These are phyloP conservation scores for Pegea sp. DNA, from an alignment of 23 tunicate species.

Conservation along the genomic window DNA sequence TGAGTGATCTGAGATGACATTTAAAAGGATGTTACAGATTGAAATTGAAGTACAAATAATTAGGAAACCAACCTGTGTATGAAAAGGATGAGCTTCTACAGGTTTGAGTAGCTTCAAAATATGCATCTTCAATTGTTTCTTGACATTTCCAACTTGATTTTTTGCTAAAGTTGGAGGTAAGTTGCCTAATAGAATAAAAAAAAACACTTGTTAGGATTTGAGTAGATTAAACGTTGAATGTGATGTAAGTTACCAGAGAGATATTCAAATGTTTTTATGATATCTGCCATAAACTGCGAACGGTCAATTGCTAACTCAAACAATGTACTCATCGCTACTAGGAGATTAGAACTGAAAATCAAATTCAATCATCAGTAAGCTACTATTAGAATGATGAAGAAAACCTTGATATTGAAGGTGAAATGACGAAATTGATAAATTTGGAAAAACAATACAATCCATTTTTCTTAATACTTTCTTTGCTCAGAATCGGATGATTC, in stretches of 20 bases:
- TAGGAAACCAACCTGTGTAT: conserved; percentile 46
- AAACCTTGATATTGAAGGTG: too few species aligned
- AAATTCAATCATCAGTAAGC: too few species aligned
- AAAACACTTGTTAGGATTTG: too few species aligned
- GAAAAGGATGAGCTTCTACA: conserved; percentile 25
- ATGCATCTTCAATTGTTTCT: conserved; percentile 83
- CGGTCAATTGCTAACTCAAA: conserved; percentile 48
- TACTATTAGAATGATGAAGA: too few species aligned
- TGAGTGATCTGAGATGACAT: conserved; percentile 75
- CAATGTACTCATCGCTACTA: conserved; percentile 74
- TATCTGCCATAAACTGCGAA: conserved; percentile 62
- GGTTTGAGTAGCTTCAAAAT: conserved; percentile 59
- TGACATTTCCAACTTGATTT: conserved; percentile 86
- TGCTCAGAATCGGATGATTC: too few species aligned
- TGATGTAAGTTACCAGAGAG: conserved; percentile 32
- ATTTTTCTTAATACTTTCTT: too few species aligned
- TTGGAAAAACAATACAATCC: too few species aligned
- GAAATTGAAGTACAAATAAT: neutral
- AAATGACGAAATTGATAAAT: too few species aligned
- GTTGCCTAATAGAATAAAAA: conserved; percentile 14
- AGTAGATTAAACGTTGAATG: neutral
- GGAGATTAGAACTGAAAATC: conserved; percentile 43
- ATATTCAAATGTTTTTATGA: conserved; percentile 61
- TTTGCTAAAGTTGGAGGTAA: conserved; percentile 92
- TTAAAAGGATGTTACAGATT: conserved; percentile 1